These are phyloP conservation scores for Onthophagus taurus DNA, from an alignment of 1,140 invertebrate genomes.

Conservation along the genomic window DNA sequence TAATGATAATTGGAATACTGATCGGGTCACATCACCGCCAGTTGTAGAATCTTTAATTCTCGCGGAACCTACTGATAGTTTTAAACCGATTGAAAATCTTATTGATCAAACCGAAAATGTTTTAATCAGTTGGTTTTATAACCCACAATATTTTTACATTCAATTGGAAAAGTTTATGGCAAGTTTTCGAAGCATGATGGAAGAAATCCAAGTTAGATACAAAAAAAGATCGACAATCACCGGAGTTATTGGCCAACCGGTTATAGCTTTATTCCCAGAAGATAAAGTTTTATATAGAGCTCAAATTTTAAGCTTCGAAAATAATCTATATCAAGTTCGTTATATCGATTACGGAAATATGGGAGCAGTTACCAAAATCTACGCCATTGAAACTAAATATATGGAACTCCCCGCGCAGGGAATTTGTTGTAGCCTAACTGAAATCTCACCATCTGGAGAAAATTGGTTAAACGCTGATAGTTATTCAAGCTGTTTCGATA, in stretches of 20 bases:
- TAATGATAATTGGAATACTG: too few species aligned
- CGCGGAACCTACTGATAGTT: constrained; percentile 4
- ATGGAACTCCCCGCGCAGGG: constrained; percentile 60
- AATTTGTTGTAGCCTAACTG: constrained; percentile 51
- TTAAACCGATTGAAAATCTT: constrained; percentile 7
- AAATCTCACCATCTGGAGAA: constrained; percentile 43
- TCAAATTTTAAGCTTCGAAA: constrained; percentile 44
- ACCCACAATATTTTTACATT: constrained; percentile 58
- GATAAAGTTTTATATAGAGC: constrained; percentile 60
- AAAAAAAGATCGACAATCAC: constrained; percentile 41
- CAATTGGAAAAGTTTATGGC: constrained; percentile 41
- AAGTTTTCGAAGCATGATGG: constrained; percentile 54
- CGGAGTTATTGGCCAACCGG: constrained; percentile 44
- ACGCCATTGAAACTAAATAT: constrained; percentile 53
- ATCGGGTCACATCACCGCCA: neutral
- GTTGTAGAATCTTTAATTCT: neutral
- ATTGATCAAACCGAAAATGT: constrained; percentile 29
- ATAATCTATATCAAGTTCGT: constrained; percentile 49
- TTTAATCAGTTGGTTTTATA: constrained; percentile 51
- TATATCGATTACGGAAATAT: constrained; percentile 70
- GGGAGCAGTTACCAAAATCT: constrained; percentile 53
- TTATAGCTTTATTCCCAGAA: constrained; percentile 57
- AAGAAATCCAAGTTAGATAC: constrained; percentile 56
- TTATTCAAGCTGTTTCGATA: constrained; percentile 48
- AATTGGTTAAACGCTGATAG: constrained; percentile 45